These are phyloP conservation scores for Macaria liturata DNA, from an alignment of 2,888 invertebrate genomes.

Conservation along the genomic window DNA sequence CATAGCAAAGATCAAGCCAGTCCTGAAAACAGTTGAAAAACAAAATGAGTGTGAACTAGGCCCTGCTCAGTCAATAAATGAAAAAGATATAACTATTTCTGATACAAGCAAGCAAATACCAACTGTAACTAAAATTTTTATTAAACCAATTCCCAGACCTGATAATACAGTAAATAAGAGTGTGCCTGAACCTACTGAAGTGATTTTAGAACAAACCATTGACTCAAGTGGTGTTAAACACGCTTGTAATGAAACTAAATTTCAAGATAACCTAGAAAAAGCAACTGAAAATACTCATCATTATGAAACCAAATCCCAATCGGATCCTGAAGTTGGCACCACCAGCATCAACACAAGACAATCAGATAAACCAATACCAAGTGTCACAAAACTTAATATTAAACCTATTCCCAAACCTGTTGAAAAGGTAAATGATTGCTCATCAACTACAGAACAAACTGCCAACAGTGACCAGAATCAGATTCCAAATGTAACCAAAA, in stretches of 20 bases:
- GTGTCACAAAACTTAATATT: conserved; percentile 62
- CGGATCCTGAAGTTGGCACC: background rate
- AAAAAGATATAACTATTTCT: conserved; percentile 29
- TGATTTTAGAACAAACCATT: background rate
- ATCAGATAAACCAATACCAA: conserved; percentile 47
- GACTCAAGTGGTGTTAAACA: conserved; percentile 39
- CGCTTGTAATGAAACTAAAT: conserved; percentile 57
- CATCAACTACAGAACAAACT: background rate
- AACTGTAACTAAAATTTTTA: conserved; percentile 63
- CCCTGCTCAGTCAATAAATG: background rate
- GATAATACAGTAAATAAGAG: conserved; percentile 50
- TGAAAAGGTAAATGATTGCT: conserved; percentile 47
- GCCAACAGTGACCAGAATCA: conserved; percentile 22
- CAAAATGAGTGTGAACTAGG: conserved; percentile 41
- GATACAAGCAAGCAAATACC: conserved; percentile 47
- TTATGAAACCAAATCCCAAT: conserved; percentile 25
- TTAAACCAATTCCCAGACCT: conserved; percentile 70
- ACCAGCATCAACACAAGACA: background rate
- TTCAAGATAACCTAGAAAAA: conserved; percentile 73
- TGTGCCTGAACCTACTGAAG: conserved; percentile 3
- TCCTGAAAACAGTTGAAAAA: conserved; percentile 58
- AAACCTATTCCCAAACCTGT: conserved; percentile 71
- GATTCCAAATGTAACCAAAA: conserved; percentile 58
- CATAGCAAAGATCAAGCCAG: conserved; percentile 65
- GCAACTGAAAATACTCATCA: conserved; percentile 52